phyloP scores from a whole-genome alignment of 2,888 invertebrate species.

The Drosophila villosipedis region DNA sequence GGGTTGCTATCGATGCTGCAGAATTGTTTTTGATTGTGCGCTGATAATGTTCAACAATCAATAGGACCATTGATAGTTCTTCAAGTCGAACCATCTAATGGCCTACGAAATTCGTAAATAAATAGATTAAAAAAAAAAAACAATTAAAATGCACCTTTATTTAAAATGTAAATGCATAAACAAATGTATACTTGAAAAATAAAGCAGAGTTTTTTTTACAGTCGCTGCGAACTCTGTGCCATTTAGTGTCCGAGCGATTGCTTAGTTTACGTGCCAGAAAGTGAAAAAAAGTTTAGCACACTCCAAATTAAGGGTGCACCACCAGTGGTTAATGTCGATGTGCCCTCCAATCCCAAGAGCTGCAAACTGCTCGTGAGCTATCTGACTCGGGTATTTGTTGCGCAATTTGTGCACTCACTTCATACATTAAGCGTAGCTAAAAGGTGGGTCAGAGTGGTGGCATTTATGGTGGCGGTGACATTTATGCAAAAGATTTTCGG shows the following conservation, averaged over 20 bases:
- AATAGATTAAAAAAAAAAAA: background rate
- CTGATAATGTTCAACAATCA: background rate
- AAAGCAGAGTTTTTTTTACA: too few species aligned
- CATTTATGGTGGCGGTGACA: background rate
- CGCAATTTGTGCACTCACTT: slow-evolving; percentile 57
- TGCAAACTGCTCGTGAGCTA: slow-evolving; percentile 39
- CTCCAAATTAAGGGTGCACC: slow-evolving; percentile 4
- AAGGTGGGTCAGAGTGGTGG: slow-evolving; percentile 42
- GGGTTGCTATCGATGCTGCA: background rate
- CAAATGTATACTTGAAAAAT: background rate
- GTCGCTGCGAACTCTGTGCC: too few species aligned
- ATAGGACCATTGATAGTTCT: background rate
- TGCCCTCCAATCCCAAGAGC: slow-evolving; percentile 13
- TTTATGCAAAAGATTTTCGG: slow-evolving; percentile 21
- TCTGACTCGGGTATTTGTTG: slow-evolving; percentile 56
- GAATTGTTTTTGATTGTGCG: background rate
- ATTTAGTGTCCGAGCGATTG: too few species aligned
- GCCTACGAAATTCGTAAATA: background rate
- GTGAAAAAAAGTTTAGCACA: too few species aligned
- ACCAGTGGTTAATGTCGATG: background rate
- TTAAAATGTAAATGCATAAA: too few species aligned
- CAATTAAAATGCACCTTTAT: background rate
- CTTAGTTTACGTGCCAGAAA: too few species aligned
- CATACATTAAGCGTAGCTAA: slow-evolving; percentile 11
- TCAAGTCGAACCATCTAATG: background rate